A percentile compares a stretch with the other conserved stretches of the same genome.
Conservation (phyloP, 2,888 invertebrate species). For the Leuctra nigra region DNA sequence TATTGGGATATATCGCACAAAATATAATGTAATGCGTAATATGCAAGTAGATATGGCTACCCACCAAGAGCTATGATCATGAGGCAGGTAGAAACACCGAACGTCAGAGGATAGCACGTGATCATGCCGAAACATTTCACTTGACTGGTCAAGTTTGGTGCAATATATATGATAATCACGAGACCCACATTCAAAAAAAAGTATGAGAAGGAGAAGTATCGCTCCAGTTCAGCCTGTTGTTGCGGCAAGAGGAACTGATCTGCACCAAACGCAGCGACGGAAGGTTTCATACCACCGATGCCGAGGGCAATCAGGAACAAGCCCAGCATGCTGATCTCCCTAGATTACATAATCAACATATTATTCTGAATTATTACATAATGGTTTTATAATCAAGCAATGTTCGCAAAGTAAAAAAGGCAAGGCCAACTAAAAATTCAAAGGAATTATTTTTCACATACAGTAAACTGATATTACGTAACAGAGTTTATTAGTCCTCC, state of each 20-base stretch:
- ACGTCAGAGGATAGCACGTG: constrained; percentile 78
- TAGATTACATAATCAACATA: constrained; percentile 36
- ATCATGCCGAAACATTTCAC: constrained; percentile 68
- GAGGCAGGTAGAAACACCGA: constrained; percentile 79
- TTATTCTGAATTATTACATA: neutral
- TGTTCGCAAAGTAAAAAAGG: too few species aligned
- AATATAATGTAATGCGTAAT: too few species aligned
- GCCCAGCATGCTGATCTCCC: constrained; percentile 58
- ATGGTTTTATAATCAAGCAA: neutral
- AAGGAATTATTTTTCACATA: too few species aligned
- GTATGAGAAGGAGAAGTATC: constrained; percentile 92
- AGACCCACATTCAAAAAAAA: constrained; percentile 89
- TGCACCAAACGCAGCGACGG: constrained; percentile 91
- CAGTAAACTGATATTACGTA: too few species aligned
- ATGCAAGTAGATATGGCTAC: too few species aligned
- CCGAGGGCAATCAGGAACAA: constrained; percentile 75
- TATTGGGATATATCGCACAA: too few species aligned
- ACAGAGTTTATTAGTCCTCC: neutral
- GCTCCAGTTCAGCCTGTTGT: constrained; percentile 68
- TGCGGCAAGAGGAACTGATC: constrained; percentile 83
- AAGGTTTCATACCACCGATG: constrained; percentile 94
- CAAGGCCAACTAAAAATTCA: too few species aligned
- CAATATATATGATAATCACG: constrained; percentile 77
- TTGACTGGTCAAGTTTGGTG: constrained; percentile 77
- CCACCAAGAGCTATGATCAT: constrained; percentile 78